Base-by-base conservation (phyloP, 53 echinoderm and acorn worm species). In the Temnopleurus reevesii region DNA sequence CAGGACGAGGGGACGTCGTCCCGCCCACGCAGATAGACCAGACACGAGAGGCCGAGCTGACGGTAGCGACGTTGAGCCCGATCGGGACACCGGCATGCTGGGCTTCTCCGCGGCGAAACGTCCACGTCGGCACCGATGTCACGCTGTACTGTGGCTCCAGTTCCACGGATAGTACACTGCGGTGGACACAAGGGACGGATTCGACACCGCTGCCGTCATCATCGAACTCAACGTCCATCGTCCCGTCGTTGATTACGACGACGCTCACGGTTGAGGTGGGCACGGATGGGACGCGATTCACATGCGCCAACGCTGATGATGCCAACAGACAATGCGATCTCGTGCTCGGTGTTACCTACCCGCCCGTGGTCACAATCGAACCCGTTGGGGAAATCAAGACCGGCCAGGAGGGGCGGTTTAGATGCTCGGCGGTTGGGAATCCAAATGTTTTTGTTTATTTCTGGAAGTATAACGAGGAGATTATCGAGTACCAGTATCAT, bases 21-120 rank as follows among this genome's bases (percentile, higher is more conserved):
- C 5, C 83, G 35, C 36, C 88, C 29, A 66, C 35, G 31, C 28
- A 87, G 35, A 65, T 87, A 7, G 88, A 47, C 1, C 26, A 46
- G 27, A 64, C 88, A 35, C 25, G 51, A 46, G 88, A 87, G 4
- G 88, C 66, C 4, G 2, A 23, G 53, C 28, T 87, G 51, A 65
- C 34, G 51, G 88, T 87, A 23, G 88, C 88, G 51, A 87, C 88
- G 46, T 36, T 87, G 29, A 55, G 54, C 61, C 53, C 88, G 19
- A 53, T 71, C 8, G 88, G 88, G 8, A 51, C 49, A 2, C 88
- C 88, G 24, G 76, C 64, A 3, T 87, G 88, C 71, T 87, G 88
- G 88, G 88, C 71, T 7, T 33, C 71, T 4, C 88, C 88, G 1
- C 31, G 71, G 12, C 65, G 88, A 10, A 47, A 49, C 4, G 88